A percentile compares a stretch with the other conserved stretches of the same genome.
Evolutionary conservation across 2,113 vertebrate genomes (phyloP).

Genomic region (Hyaena hyaena): DNA sequence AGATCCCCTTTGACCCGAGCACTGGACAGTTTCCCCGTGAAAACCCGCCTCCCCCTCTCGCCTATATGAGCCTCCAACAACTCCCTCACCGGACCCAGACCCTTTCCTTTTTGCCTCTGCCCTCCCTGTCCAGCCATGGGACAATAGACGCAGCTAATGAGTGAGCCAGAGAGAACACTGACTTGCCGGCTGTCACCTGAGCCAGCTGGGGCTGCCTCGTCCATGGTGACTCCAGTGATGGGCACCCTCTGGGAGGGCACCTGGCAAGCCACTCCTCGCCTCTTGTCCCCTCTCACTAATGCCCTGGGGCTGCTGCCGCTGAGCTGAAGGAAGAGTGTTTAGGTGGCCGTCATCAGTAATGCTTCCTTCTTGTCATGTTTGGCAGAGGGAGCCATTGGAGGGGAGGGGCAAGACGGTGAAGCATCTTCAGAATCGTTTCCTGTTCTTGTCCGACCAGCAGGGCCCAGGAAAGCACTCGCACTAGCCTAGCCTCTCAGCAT

Average conservation of each 20-base stretch:
- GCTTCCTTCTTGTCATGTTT: not conserved
- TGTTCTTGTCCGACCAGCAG: not conserved
- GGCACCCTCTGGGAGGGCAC: not conserved
- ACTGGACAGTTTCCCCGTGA: not conserved
- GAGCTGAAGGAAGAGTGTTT: not conserved
- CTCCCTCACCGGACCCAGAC: not conserved
- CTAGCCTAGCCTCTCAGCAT: not conserved
- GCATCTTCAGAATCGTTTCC: not conserved
- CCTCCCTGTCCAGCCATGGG: not conserved
- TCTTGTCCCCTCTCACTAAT: not conserved
- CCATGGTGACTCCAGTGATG: not conserved
- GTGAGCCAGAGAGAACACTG: not conserved
- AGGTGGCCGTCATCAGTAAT: not conserved
- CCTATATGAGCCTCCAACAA: fast-evolving
- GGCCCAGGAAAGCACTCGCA: not conserved
- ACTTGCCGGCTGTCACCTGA: not conserved
- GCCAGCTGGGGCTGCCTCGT: not conserved
- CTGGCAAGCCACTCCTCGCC: not conserved
- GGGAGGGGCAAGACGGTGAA: not conserved
- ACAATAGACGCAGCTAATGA: not conserved
- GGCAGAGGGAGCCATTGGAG: not conserved
- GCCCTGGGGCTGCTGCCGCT: not conserved
- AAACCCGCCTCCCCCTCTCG: not conserved
- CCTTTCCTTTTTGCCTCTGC: not conserved
- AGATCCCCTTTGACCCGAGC: not conserved